Evolutionary conservation across 2,797 vertebrate species (phyloP).

Genomic region (Pantherophis vulpinus): DNA sequence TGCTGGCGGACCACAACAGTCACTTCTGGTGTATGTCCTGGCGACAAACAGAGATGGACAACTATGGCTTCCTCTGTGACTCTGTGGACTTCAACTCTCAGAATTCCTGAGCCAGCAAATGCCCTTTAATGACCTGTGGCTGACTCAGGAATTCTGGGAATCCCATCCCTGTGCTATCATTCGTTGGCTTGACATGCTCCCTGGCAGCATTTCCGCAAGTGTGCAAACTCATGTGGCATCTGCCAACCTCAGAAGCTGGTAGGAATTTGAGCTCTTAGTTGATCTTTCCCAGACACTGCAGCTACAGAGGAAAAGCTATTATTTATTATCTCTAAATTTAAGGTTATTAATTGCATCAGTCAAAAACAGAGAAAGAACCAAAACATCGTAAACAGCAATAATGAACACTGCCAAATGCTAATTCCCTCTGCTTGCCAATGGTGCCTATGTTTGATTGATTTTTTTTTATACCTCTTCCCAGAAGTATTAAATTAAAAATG

Average conservation of each 20-base stretch:
- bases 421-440: conserved; percentile 68
- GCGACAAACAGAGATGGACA: no score
- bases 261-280: conserved; percentile 37
- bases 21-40: not conserved
- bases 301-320: conserved; percentile 61
- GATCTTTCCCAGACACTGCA: conserved; percentile 37
- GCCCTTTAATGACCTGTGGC: no score
- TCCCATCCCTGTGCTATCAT: not conserved
- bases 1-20: no score
- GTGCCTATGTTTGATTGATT: conserved; percentile 59
- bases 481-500: conserved; percentile 74
- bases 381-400: conserved; percentile 69
- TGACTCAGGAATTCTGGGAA: not conserved
- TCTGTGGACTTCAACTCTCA: no score
- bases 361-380: conserved; percentile 59
- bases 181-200: accelerated
- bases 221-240: no score
- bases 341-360: conserved; percentile 74
- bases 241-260: not conserved
- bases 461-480: conserved; percentile 57
- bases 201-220: not conserved
- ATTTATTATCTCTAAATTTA: conserved; percentile 71
- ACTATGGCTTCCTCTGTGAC: no score
- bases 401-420: conserved; percentile 71
- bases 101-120: no score